A percentile compares a stretch with the other conserved stretches of the same genome.
Conservation (phyloP, 2,797 vertebrate genomes). For the Gila robusta region DNA sequence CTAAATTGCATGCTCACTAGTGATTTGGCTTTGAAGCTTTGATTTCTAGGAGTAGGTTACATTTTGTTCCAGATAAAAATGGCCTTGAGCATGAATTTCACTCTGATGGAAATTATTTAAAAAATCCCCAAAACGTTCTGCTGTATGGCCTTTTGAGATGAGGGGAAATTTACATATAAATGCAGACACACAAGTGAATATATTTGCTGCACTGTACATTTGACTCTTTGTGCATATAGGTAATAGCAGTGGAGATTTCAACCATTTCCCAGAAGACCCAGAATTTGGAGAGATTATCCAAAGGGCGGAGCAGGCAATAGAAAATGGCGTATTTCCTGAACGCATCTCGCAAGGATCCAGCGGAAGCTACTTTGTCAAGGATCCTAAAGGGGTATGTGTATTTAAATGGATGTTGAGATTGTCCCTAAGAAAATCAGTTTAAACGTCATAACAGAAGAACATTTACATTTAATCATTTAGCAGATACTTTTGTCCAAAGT, state of each 20-base stretch:
- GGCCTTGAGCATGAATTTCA: slow-evolving; percentile 32
- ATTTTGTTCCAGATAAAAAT: slow-evolving; percentile 35
- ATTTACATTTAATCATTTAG: not conserved
- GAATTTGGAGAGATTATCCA: slow-evolving; percentile 91
- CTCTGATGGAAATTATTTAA: slow-evolving; percentile 21
- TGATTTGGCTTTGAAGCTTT: slow-evolving; percentile 40
- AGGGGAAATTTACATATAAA: slow-evolving; percentile 26
- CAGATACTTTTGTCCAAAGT: not conserved
- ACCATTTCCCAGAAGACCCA: slow-evolving; percentile 89
- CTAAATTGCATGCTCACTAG: slow-evolving; percentile 22
- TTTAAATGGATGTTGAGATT: not conserved
- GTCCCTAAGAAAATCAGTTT: not conserved
- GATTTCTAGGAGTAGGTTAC: slow-evolving; percentile 24
- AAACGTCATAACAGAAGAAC: not conserved
- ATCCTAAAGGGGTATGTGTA: slow-evolving; percentile 87
- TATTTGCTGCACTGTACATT: not conserved
- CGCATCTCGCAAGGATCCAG: slow-evolving; percentile 97
- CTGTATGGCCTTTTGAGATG: not conserved
- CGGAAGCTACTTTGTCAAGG: slow-evolving; percentile 98
- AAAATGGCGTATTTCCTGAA: slow-evolving; percentile 90
- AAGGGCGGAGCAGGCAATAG: slow-evolving; percentile 91
- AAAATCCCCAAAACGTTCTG: not conserved
- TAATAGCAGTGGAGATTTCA: slow-evolving; percentile 83
- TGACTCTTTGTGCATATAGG: slow-evolving; percentile 57
- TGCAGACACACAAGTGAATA: not conserved